phyloP scores from a whole-genome alignment of 1,140 invertebrate genomes.

The Mycetomoellerius zeteki region DNA sequence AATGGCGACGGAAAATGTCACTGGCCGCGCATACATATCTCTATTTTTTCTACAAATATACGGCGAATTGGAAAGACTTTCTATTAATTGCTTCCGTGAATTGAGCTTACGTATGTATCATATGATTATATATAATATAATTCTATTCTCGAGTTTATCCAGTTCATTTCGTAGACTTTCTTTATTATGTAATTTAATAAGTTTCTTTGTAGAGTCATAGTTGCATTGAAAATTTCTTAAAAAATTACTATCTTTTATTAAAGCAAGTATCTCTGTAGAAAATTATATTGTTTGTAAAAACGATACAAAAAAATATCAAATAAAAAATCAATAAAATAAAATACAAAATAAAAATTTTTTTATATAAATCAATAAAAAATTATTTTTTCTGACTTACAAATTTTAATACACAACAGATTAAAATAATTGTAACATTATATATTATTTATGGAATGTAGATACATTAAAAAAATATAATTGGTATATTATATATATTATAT shows the following conservation, averaged over 20 bases:
- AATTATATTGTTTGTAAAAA: slow-evolving; percentile 4
- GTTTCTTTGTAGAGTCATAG: neutral
- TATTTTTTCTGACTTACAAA: neutral
- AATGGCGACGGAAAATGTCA: slow-evolving; percentile 42
- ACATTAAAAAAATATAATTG: neutral
- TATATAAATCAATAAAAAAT: neutral
- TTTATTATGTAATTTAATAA: slow-evolving; percentile 42
- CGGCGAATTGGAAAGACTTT: slow-evolving; percentile 71
- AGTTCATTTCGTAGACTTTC: slow-evolving; percentile 33
- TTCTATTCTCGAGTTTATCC: slow-evolving; percentile 38
- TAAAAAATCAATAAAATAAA: neutral
- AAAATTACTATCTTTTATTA: slow-evolving; percentile 22
- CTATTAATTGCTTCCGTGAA: slow-evolving; percentile 73
- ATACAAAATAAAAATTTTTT: no score
- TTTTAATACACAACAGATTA: neutral
- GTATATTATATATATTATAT: neutral
- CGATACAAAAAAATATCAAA: neutral
- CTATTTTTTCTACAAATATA: slow-evolving; percentile 12
- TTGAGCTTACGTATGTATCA: slow-evolving; percentile 56
- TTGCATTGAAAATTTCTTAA: neutral
- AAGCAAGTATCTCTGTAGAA: neutral
- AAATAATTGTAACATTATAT: neutral
- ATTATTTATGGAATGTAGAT: neutral
- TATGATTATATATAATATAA: slow-evolving; percentile 35
- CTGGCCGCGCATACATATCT: slow-evolving; percentile 3